A percentile compares a stretch with the other conserved stretches of the same genome.
phyloP scores from a whole-genome alignment of 1,140 invertebrate genomes.

The Cydia splendana region DNA sequence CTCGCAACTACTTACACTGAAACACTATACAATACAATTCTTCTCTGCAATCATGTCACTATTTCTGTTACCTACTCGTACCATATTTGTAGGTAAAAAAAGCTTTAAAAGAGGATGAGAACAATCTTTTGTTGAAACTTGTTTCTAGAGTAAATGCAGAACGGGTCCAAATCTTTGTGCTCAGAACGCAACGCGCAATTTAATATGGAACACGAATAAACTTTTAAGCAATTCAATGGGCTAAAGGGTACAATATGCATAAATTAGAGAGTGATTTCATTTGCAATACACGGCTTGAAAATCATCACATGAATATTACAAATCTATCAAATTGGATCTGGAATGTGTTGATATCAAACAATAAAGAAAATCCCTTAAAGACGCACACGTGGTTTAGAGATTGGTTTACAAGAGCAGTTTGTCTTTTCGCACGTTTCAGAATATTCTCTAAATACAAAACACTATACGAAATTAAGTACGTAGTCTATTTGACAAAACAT shows the following conservation, averaged over 20 bases:
- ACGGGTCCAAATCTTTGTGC: background rate
- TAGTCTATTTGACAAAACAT: too few species aligned
- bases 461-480: too few species aligned
- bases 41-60: conserved; percentile 6
- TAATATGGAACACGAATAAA: background rate
- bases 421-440: too few species aligned
- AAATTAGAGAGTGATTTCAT: background rate
- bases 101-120: background rate
- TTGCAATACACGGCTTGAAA: background rate
- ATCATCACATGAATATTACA: background rate
- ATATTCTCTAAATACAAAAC: too few species aligned
- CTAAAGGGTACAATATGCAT: background rate
- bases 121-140: conserved; percentile 16
- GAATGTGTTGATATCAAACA: conserved; percentile 19
- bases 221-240: background rate
- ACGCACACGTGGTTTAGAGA: background rate
- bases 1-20: conserved; percentile 7
- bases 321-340: background rate
- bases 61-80: background rate
- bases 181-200: background rate
- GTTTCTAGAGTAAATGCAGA: background rate
- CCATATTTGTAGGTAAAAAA: background rate
- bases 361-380: background rate
- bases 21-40: background rate
- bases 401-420: background rate